These are phyloP conservation scores for Bedellia somnulentella DNA, from an alignment of 2,888 invertebrate genomes.

Conservation along the genomic window DNA sequence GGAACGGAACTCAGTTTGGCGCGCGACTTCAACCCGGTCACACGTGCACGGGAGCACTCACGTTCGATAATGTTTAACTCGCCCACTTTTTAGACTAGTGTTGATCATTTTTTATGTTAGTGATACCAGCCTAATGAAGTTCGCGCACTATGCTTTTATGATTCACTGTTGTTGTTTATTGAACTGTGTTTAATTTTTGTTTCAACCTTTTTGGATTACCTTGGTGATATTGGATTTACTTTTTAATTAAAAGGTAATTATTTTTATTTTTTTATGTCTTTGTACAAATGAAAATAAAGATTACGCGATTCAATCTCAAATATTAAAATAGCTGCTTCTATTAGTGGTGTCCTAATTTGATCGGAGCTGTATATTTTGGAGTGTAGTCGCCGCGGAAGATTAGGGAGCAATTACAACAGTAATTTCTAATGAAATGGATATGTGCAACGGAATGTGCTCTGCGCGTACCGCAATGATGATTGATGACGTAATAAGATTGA, in stretches of 20 bases:
- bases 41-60: slow-evolving; percentile 20
- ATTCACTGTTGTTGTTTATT: too few species aligned
- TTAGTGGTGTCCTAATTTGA: neutral
- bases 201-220: slow-evolving; percentile 33
- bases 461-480: too few species aligned
- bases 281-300: too few species aligned
- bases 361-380: neutral
- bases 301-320: too few species aligned
- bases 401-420: too few species aligned
- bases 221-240: slow-evolving; percentile 12
- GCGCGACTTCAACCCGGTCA: slow-evolving; percentile 32
- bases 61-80: slow-evolving; percentile 27
- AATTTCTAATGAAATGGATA: too few species aligned
- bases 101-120: slow-evolving; percentile 57
- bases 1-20: slow-evolving; percentile 44
- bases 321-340: neutral
- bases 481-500: too few species aligned
- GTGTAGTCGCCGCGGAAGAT: neutral
- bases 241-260: slow-evolving; percentile 13
- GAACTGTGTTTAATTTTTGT: slow-evolving; percentile 46
- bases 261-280: slow-evolving; percentile 4
- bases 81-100: slow-evolving; percentile 50
- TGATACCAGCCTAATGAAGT: slow-evolving; percentile 41
- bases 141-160: slow-evolving; percentile 50
- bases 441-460: too few species aligned